Conservation (phyloP, 2,797 vertebrate genomes). For the Gallinago stenura region DNA sequence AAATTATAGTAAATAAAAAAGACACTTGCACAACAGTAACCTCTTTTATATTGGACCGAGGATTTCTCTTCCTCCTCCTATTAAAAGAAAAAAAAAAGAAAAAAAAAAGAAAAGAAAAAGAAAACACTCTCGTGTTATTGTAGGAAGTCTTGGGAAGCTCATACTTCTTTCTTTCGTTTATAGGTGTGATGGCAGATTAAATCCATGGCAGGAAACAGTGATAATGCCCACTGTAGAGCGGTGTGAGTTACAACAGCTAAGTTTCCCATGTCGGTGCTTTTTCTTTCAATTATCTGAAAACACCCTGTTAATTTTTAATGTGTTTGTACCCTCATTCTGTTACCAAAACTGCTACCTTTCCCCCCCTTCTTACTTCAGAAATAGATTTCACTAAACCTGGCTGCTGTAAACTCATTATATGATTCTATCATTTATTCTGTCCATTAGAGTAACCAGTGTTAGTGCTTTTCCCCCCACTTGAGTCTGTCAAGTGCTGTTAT, state of each 20-base stretch:
- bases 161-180: slow-evolving; percentile 45
- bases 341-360: slow-evolving; percentile 25
- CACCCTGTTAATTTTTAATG: slow-evolving; percentile 63
- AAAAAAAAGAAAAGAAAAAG: neutral
- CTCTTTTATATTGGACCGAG: neutral
- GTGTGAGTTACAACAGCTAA: slow-evolving; percentile 7
- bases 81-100: neutral
- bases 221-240: slow-evolving; percentile 20
- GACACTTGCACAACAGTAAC: neutral
- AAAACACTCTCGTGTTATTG: slow-evolving; percentile 8
- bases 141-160: slow-evolving; percentile 33
- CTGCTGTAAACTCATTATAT: slow-evolving; percentile 52
- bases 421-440: slow-evolving; percentile 44
- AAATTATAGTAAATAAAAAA: slow-evolving; percentile 51
- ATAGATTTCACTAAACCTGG: slow-evolving; percentile 49
- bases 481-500: slow-evolving; percentile 70
- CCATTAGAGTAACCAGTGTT: slow-evolving; percentile 57
- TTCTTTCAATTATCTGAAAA: slow-evolving; percentile 60
- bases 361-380: slow-evolving; percentile 19
- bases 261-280: slow-evolving; percentile 5
- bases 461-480: slow-evolving; percentile 31
- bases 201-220: slow-evolving; percentile 28
- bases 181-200: slow-evolving; percentile 57
- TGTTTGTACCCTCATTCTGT: slow-evolving; percentile 15
- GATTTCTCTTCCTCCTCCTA: neutral